phyloP scores from a whole-genome alignment of 2,888 invertebrate genomes.

The Amblyjoppa fuscipennis region DNA sequence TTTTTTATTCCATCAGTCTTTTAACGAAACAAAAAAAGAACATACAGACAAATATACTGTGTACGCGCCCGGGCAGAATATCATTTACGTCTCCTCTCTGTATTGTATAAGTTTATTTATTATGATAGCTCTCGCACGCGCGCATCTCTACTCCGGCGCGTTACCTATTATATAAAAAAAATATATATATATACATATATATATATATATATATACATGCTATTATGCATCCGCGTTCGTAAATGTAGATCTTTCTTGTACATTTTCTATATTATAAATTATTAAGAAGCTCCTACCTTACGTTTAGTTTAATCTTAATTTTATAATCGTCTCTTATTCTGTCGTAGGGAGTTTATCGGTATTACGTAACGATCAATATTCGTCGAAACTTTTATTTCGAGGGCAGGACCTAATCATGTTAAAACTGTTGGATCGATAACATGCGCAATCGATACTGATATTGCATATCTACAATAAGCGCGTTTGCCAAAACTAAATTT shows the following conservation, averaged over 20 bases:
- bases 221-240: conserved; percentile 78
- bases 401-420: conserved; percentile 59
- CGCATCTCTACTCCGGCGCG: conserved; percentile 35
- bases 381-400: conserved; percentile 39
- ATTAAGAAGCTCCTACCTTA: conserved; percentile 43
- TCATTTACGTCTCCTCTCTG: conserved; percentile 17
- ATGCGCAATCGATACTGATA: conserved; percentile 47
- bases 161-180: conserved; percentile 41
- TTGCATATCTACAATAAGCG: conserved; percentile 18
- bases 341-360: conserved; percentile 28
- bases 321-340: conserved; percentile 7
- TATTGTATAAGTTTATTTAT: conserved; percentile 61
- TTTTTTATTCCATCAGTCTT: conserved; percentile 33
- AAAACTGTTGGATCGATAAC: conserved; percentile 36
- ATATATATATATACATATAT: conserved; percentile 23
- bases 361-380: conserved; percentile 17
- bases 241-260: conserved; percentile 84
- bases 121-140: conserved; percentile 54
- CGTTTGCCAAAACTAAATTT: conserved; percentile 13
- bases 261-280: conserved; percentile 79
- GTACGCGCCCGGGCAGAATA: conserved; percentile 43
- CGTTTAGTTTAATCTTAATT: conserved; percentile 19
- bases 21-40: conserved; percentile 24
- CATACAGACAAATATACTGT: neutral
- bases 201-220: conserved; percentile 38